Base-by-base conservation (phyloP, 2,113 vertebrate genomes). In the Etheostoma cragini region DNA sequence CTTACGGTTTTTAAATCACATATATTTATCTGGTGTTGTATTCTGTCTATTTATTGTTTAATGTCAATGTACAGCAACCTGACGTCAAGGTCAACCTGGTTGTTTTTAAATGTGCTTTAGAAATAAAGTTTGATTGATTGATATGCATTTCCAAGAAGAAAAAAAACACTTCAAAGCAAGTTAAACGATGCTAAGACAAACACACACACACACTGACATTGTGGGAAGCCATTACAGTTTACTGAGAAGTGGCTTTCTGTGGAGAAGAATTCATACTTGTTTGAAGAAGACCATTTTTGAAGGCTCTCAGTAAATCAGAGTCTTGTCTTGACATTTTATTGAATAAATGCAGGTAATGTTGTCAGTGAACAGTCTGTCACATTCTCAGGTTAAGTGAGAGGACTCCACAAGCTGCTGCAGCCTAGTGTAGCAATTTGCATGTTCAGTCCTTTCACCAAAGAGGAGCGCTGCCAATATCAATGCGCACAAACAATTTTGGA, bases 321-420 rank as follows among this genome's bases (percentile, higher is more conserved):
- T 57, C 80, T 66, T n/a, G 14, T 35, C 65, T 19, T 52, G 12
- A 58, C 5, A 22, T 38, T 57, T 56, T 24, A 68, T 63, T 54
- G 22, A 56, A 70, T 70, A 52, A 60, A 78, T 60, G 52, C 52
- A 66, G 49, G 33, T 63, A 45, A 50, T 68, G 60, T 47, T 72
- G 56, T 38, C 38, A 38, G 52, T 57, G 65, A 69, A 58, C n/a
- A 53, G 10, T 52, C 62, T 3, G 62, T 80, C 58, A 81, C 56
- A 42, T 53, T 69, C 12, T 12, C 42, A 63, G 56, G 69, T 64
- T 8, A 63, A 71, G 67, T 35, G 42, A 22, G 67, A 49, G 45
- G 53, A 42, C 50, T 69, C 65, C 30, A 66, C 21, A 54, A n/a
- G 46, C 75, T 62, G 10, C 81, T 66, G 56, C 38, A 80, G 69